Percentiles rank a stretch among this genome's conserved stretches.
phyloP scores from a whole-genome alignment of 2,113 vertebrate species.

The Tretioscincus oriximinensis region DNA sequence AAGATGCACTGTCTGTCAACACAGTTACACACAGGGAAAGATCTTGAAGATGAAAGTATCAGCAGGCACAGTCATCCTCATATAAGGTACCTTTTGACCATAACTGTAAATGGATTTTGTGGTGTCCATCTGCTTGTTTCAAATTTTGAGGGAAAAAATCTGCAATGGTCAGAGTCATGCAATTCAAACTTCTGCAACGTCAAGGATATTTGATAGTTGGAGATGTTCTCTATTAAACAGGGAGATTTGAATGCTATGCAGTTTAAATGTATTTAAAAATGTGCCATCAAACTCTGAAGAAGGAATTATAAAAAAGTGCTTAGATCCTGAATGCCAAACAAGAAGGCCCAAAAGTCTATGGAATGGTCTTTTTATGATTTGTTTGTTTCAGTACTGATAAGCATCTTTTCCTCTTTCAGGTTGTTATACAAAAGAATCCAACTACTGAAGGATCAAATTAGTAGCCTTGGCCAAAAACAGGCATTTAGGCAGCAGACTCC shows the following conservation, averaged over 20 bases:
- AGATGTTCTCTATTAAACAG: not conserved
- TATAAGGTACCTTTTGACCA: conserved; percentile 82
- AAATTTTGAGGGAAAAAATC: not conserved
- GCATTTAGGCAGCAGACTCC: conserved; percentile 83
- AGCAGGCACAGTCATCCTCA: conserved; percentile 85
- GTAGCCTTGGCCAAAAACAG: conserved; percentile 85
- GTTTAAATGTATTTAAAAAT: not conserved
- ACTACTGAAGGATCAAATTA: conserved; percentile 81
- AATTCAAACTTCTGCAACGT: not conserved
- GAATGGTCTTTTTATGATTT: no score
- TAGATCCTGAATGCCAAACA: not conserved
- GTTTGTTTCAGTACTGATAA: no score
- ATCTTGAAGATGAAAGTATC: conserved; percentile 80
- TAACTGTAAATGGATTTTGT: not conserved
- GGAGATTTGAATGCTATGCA: not conserved
- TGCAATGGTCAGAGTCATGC: not conserved
- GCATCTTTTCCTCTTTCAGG: conserved; percentile 65
- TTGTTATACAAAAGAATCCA: conserved; percentile 85
- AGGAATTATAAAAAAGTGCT: not conserved
- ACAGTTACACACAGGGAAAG: conserved; percentile 84
- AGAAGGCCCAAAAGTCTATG: not conserved
- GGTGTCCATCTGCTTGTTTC: not conserved
- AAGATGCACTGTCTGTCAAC: conserved; percentile 80
- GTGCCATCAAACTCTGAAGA: not conserved
- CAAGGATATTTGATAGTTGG: not conserved